Evolutionary conservation across 2,888 invertebrate species (phyloP).

Genomic region (Choristoneura rosaceana): DNA sequence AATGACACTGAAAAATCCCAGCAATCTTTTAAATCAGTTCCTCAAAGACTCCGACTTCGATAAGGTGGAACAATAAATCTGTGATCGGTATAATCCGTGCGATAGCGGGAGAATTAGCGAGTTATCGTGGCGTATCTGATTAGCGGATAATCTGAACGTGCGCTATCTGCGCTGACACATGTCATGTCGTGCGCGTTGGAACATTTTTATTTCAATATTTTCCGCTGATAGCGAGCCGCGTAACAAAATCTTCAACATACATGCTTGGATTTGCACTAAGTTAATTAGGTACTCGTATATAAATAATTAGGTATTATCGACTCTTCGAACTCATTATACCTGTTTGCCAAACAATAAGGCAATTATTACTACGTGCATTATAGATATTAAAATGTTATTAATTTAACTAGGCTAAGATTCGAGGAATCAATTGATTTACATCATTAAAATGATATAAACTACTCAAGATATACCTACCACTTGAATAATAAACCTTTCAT

Average conservation of each 20-base stretch:
- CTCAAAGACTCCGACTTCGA: slow-evolving; percentile 68
- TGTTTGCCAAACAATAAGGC: slow-evolving; percentile 16
- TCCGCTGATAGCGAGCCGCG: slow-evolving; percentile 17
- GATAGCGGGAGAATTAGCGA: slow-evolving; percentile 65
- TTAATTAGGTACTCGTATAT: too few relatives aligned
- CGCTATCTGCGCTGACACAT: slow-evolving; percentile 48
- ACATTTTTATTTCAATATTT: slow-evolving; percentile 27
- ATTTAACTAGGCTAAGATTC: slow-evolving; percentile 37
- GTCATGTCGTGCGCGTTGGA: slow-evolving; percentile 13
- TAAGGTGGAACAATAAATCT: slow-evolving; percentile 72
- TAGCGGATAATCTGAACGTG: slow-evolving; percentile 57
- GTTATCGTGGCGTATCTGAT: slow-evolving; percentile 54
- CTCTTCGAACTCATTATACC: slow-evolving; percentile 7
- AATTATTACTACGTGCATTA: slow-evolving; percentile 17
- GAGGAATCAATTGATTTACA: slow-evolving; percentile 19
- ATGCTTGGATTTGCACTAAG: neutral
- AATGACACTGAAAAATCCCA: slow-evolving; percentile 25
- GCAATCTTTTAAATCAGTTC: slow-evolving; percentile 14
- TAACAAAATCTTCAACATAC: neutral
- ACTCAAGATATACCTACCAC: slow-evolving; percentile 70
- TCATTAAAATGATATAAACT: slow-evolving; percentile 51
- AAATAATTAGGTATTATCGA: too few relatives aligned
- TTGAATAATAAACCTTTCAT: slow-evolving; percentile 66
- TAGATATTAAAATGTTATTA: slow-evolving; percentile 29
- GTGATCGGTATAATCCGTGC: slow-evolving; percentile 68